Evolutionary conservation across 2,113 vertebrate species (phyloP), one percentile per base, ranked within the genome.

Genomic region (Apeltes quadracus): DNA sequence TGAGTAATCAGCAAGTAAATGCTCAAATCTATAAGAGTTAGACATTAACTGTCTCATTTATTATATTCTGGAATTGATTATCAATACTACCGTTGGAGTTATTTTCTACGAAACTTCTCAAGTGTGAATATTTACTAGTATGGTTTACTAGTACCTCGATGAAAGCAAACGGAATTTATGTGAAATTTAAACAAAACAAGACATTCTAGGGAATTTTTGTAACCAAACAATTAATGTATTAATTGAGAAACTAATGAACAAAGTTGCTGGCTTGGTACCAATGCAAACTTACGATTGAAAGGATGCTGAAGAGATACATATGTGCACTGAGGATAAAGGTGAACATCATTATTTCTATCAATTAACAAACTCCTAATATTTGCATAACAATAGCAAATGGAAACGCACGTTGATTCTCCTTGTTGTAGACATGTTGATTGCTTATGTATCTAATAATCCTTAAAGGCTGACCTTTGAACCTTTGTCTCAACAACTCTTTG

Each of bases 391-490:
- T 7, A 14, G 20, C n/a, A 16, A 5, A 38, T 59, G 14, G 22
- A 41, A 61, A 23, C 2, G 2, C 3, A 3, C 11, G 38, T 3
- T 14, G n/a, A 23, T 23, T 16, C n/a, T 41, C 22, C 59, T 29
- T 43, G 57, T 39, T 76, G 56, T 70, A 27, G 62, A 57, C 69
- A 63, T 25, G 1, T 29, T 5, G 0, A 29, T 13, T 55, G 27
- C 32, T 77, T 32, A 44, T 25, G 57, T 38, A 55, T 64, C 61
- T 70, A 61, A 69, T 65, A 69, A 75, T 76, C 72, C 48, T 70
- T 39, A 13, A 15, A 32, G 13, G 25, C 20, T 48, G 65, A 76
- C 59, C 78, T 87, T 78, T 55, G 57, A 62, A 73, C 71, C 55
- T 80, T 44, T 38, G 14, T 29, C 38, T 0, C 9, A 61, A 43